Conservation (phyloP, 2,797 vertebrate species). For the Cirrhinus mrigala region DNA sequence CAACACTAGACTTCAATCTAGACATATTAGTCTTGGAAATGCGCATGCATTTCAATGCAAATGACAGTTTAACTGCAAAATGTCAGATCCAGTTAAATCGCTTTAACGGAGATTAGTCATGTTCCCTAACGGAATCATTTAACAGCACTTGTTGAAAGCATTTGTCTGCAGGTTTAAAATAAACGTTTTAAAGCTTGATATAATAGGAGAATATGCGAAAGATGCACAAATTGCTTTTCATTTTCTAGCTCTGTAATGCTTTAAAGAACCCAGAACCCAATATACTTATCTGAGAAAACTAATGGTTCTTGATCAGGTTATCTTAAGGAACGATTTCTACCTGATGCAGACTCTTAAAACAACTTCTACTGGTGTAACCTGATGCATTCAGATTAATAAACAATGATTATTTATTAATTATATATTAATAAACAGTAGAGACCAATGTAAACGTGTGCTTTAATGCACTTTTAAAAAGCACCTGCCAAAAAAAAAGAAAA, state of each 20-base stretch:
- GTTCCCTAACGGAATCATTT: neutral
- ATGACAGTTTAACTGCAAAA: neutral
- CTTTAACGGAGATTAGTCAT: constrained; percentile 28
- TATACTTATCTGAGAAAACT: neutral
- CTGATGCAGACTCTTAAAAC: neutral
- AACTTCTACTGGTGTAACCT: neutral
- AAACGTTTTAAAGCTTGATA: neutral
- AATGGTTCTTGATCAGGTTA: neutral
- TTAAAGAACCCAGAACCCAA: neutral
- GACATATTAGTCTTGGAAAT: neutral
- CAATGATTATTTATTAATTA: neutral
- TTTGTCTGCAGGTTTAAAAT: neutral
- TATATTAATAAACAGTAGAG: neutral
- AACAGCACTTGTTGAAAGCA: neutral
- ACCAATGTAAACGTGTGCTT: neutral
- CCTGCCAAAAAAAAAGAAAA: neutral
- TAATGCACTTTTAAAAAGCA: too few species aligned
- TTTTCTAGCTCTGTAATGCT: neutral
- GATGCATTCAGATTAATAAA: neutral
- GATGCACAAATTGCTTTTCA: neutral
- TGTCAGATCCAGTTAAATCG: neutral
- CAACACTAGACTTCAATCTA: neutral
- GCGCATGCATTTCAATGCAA: neutral
- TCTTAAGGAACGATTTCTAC: neutral
- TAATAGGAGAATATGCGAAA: neutral